Evolutionary conservation across 2,113 vertebrate species (phyloP).

Genomic region (Archocentrus centrarchus): DNA sequence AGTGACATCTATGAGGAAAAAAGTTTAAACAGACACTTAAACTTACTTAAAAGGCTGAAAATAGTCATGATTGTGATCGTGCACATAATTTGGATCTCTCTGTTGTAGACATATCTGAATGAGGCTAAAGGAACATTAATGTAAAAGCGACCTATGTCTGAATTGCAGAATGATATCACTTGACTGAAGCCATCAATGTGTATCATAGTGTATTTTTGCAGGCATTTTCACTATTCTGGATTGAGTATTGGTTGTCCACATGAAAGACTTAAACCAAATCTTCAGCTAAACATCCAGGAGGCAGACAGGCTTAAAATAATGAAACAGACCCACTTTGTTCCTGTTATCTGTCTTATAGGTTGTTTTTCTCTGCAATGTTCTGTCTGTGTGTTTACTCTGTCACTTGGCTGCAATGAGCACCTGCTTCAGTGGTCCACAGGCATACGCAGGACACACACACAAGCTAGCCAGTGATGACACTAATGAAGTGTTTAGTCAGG

Average conservation of each 20-base stretch:
- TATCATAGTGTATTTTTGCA: not conserved
- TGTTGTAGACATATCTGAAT: no score
- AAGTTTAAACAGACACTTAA: no score
- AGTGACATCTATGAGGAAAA: no score
- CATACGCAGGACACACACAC: constrained; percentile 25
- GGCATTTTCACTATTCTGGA: not conserved
- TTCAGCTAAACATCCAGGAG: not conserved
- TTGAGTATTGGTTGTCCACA: not conserved
- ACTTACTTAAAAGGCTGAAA: no score
- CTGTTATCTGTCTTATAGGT: constrained; percentile 23
- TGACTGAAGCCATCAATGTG: no score
- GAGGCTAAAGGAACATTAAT: no score
- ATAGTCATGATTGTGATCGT: no score
- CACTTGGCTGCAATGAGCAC: constrained; percentile 39
- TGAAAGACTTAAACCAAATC: not conserved
- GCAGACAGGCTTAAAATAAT: constrained; percentile 4
- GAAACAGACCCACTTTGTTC: constrained; percentile 2
- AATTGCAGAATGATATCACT: no score
- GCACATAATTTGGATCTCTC: no score
- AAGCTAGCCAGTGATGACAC: constrained; percentile 58
- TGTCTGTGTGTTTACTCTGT: constrained; percentile 57
- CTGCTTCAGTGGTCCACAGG: constrained; percentile 44
- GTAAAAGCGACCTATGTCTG: no score
- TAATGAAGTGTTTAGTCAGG: constrained; percentile 64
- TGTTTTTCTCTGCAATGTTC: constrained; percentile 50